Percentiles rank a stretch among this genome's conserved stretches.
Evolutionary conservation across 2,797 vertebrate species (phyloP).

Genomic region (Pagetopsis macropterus): DNA sequence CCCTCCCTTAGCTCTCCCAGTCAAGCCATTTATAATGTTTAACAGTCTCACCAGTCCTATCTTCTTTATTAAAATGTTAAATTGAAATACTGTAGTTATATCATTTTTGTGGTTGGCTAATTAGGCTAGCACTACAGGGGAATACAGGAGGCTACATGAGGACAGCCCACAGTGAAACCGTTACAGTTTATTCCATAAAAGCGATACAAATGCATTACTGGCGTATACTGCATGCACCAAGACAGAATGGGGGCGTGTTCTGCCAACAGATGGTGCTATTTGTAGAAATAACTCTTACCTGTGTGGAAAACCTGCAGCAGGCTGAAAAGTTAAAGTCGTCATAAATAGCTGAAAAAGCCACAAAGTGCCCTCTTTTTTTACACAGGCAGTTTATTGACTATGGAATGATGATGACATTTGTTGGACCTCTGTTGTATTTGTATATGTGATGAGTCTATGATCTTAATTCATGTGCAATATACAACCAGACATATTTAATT

Average conservation of each 20-base stretch:
- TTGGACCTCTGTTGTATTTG: neutral
- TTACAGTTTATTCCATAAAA: conserved; percentile 30
- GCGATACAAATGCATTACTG: conserved; percentile 41
- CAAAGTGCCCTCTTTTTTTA: neutral
- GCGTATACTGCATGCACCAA: conserved; percentile 25
- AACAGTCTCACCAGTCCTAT: conserved; percentile 32
- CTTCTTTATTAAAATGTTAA: conserved; percentile 38
- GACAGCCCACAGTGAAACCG: conserved; percentile 52
- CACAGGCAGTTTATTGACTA: conserved; percentile 1
- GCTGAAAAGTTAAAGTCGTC: conserved; percentile 16
- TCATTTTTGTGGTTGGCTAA: conserved; percentile 58
- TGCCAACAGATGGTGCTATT: conserved; percentile 76
- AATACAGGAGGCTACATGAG: conserved; percentile 63
- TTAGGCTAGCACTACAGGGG: conserved; percentile 66
- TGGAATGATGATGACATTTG: neutral
- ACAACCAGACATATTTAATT: neutral
- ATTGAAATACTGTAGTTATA: conserved; percentile 29
- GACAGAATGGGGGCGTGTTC: conserved; percentile 65
- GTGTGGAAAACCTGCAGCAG: conserved; percentile 43
- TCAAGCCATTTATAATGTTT: conserved; percentile 28
- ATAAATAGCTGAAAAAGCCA: conserved; percentile 19
- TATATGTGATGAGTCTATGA: neutral
- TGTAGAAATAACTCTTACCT: conserved; percentile 47
- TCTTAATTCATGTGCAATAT: neutral
- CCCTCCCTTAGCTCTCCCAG: conserved; percentile 8